These are phyloP conservation scores for Artibeus lituratus DNA, from an alignment of 2,797 vertebrate species.

Conservation along the genomic window DNA sequence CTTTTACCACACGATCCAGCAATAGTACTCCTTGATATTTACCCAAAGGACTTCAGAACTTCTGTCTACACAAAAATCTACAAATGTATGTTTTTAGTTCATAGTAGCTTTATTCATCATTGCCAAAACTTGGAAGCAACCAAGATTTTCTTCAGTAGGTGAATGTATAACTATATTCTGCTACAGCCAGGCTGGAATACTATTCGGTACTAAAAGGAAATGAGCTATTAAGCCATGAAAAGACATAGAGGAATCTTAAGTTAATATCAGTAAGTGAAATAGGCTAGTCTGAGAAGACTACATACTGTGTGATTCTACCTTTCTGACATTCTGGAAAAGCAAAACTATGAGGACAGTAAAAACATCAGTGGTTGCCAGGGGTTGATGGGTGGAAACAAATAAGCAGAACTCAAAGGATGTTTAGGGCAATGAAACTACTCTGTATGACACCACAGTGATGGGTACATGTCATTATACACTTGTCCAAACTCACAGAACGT, in stretches of 20 bases:
- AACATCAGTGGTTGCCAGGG: not conserved
- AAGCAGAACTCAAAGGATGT: not conserved
- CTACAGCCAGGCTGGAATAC: not conserved
- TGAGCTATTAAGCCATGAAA: not conserved
- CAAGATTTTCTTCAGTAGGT: not conserved
- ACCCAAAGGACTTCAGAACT: not conserved
- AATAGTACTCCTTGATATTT: not conserved
- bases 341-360: not conserved
- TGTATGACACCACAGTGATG: not conserved
- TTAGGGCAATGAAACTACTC: not conserved
- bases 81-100: not conserved
- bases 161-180: not conserved
- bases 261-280: not conserved
- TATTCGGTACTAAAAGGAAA: not conserved
- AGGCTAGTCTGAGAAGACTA: not conserved
- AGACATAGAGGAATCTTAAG: not conserved
- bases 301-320: not conserved
- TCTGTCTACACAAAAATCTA: not conserved
- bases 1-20: not conserved
- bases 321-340: not conserved
- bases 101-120: not conserved
- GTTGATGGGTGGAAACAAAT: not conserved
- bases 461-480: not conserved
- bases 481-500: not conserved
- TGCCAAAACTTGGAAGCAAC: not conserved